Evolutionary conservation across 2,888 invertebrate genomes (phyloP).

Genomic region (Pterobdella sp.): DNA sequence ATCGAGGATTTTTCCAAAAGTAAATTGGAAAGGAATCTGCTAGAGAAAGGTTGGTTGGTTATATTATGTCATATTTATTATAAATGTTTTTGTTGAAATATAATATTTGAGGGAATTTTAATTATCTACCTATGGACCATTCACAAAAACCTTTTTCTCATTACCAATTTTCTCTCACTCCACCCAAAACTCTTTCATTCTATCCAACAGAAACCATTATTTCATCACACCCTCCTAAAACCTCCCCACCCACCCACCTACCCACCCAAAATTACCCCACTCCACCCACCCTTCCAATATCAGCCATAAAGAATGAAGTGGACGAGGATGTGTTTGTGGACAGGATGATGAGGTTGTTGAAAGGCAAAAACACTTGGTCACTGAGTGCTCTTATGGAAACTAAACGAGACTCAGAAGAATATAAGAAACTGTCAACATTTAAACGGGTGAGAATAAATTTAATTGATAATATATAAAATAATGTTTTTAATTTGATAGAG

Average conservation of each 20-base stretch:
- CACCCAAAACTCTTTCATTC: background rate
- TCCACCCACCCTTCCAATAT: background rate
- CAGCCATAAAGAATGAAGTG: conserved; percentile 39
- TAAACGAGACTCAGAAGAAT: conserved; percentile 38
- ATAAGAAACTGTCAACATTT: conserved; percentile 40
- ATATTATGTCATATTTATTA: background rate
- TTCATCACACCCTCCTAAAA: no score
- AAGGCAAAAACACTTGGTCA: conserved; percentile 44
- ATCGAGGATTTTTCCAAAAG: conserved; percentile 42
- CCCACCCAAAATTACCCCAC: no score
- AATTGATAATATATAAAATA: no score
- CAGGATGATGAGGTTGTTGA: conserved; percentile 44
- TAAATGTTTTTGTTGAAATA: background rate
- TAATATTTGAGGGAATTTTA: background rate
- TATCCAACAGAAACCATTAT: no score
- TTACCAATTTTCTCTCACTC: background rate
- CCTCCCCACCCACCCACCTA: no score
- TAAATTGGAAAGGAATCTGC: conserved; percentile 42
- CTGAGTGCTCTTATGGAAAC: conserved; percentile 33
- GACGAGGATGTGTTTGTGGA: conserved; percentile 48
- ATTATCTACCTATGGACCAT: no score
- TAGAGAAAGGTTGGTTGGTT: conserved; percentile 40
- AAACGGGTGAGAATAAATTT: no score
- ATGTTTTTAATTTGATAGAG: no score
- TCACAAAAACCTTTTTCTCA: background rate